Evolutionary conservation across 2,888 invertebrate species (phyloP), one percentile per base, ranked within the genome.

Genomic region (Cerceris ruficornis): DNA sequence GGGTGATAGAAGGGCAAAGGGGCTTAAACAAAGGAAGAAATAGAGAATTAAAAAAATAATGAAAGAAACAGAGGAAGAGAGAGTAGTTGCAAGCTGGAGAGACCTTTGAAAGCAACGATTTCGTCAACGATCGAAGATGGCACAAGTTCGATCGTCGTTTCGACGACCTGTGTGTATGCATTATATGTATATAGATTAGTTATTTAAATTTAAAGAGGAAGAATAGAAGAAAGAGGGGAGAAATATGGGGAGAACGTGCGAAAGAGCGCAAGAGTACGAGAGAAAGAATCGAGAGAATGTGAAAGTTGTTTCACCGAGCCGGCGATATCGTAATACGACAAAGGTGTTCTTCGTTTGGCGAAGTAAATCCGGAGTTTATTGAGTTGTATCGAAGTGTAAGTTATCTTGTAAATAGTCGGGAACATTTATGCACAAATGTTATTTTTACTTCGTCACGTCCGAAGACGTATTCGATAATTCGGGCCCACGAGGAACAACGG

Each of bases 161-260:
- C 55, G 60, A 79, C 76, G 73, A 70, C 17, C 74, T 86, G 75
- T 73, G 70, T 88, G 84, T 87, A 86, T 84, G 87, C 87, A 86
- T 86, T 90, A 89, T 89, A 90, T 46, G 90, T 89, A 90, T 46
- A 89, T 90, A 90, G 85, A 87, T 67, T 88, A 89, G 86, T 87
- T 88, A 88, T 89, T 89, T 87, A 89, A 87, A 86, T 69, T 74
- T 76, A 69, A 65, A 7, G 50, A 66, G 52, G 75, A 55, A 8
- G 55, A 43, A 15, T 58, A 28, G 68, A 15, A n/a, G 46, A 54
- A 42, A 15, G 41, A 11, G 49, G 28, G 52, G n/a, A 58, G 61
- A 57, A 43, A 50, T 39, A 62, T 54, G 52, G 50, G 64, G 58
- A 66, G 71, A 78, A 74, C 82, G 73, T 58, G 71, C 81, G 77